phyloP scores from a whole-genome alignment of 2,797 vertebrate species.

The Manis crassicaudata region DNA sequence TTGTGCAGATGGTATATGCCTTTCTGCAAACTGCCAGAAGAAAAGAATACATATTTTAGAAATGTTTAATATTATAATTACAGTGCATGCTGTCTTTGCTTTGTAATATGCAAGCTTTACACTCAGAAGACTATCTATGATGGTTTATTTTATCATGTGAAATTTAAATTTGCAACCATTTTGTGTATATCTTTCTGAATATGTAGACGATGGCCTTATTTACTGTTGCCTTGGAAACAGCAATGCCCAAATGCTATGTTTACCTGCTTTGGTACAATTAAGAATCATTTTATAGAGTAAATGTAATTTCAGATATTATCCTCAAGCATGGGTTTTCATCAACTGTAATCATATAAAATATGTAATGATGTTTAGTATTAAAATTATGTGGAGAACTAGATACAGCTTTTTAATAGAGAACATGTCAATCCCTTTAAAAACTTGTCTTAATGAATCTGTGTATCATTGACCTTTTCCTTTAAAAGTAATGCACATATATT shows the following conservation, averaged over 20 bases:
- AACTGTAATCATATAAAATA: conserved; percentile 57
- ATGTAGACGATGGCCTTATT: conserved; percentile 59
- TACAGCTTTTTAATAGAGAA: conserved; percentile 45
- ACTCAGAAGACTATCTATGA: conserved; percentile 17
- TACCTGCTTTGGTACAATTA: conserved; percentile 57
- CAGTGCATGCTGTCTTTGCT: conserved; percentile 17
- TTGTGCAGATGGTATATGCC: conserved; percentile 54
- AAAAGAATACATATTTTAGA: conserved; percentile 59
- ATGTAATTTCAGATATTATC: conserved; percentile 57
- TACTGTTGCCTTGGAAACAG: conserved; percentile 73
- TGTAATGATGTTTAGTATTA: conserved; percentile 49
- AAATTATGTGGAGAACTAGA: conserved; percentile 58
- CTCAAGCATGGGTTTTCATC: conserved; percentile 24
- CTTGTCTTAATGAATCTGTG: not conserved
- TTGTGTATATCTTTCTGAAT: conserved; percentile 60
- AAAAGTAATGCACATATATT: not conserved
- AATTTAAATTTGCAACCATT: conserved; percentile 64
- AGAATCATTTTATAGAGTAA: conserved; percentile 52
- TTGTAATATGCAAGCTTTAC: conserved; percentile 29
- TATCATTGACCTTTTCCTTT: not conserved
- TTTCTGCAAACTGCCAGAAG: conserved; percentile 58
- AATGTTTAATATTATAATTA: conserved; percentile 56
- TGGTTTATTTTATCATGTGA: conserved; percentile 52
- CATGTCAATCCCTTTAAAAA: not conserved
- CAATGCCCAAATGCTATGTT: conserved; percentile 59